Evolutionary conservation across 2,888 invertebrate genomes (phyloP).

Genomic region (Nomada hirtipes): DNA sequence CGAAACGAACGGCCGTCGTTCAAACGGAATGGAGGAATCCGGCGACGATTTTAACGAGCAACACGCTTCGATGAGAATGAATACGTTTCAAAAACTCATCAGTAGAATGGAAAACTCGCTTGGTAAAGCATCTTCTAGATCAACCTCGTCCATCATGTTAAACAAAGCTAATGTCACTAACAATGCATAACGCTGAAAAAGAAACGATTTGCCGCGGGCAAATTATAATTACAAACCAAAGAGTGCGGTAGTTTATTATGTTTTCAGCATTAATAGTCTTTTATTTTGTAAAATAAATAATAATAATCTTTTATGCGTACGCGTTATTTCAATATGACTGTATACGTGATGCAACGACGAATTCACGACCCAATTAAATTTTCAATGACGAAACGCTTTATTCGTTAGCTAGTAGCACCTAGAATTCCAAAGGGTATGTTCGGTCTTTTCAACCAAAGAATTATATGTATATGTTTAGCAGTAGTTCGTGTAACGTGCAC

Average conservation of each 20-base stretch:
- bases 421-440: not conserved
- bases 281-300: constrained; percentile 47
- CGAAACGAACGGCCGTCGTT: constrained; percentile 38
- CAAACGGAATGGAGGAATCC: constrained; percentile 47
- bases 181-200: constrained; percentile 23
- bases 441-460: not conserved
- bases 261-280: constrained; percentile 26
- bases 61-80: constrained; percentile 64
- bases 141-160: constrained; percentile 28
- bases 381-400: not conserved
- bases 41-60: constrained; percentile 58
- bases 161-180: constrained; percentile 43
- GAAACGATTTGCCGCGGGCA: no score
- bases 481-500: not conserved
- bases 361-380: not conserved
- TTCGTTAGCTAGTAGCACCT: not conserved
- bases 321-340: not conserved
- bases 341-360: not conserved
- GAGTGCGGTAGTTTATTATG: constrained; percentile 19
- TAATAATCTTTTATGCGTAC: not conserved
- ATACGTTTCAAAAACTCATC: constrained; percentile 78
- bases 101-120: constrained; percentile 79
- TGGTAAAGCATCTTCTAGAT: constrained; percentile 61
- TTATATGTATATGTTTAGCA: not conserved
- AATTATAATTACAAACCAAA: constrained; percentile 29